phyloP scores from a whole-genome alignment of 2,113 vertebrate genomes.

The Erythrolamprus reginae region DNA sequence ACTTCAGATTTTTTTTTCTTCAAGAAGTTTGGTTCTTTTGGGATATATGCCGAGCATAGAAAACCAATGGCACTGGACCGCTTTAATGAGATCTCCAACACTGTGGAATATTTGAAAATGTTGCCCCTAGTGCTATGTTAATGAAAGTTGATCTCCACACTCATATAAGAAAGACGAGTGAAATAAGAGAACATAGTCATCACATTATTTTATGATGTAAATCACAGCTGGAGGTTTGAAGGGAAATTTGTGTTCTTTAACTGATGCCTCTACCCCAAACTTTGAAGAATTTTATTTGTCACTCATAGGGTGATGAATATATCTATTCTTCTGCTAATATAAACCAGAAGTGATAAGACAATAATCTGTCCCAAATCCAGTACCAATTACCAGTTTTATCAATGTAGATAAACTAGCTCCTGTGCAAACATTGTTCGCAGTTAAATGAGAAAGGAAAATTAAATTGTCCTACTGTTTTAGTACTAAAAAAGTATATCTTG shows the following conservation, averaged over 20 bases:
- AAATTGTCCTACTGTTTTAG: neutral
- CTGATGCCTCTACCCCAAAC: conserved; percentile 53
- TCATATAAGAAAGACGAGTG: neutral
- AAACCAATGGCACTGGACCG: neutral
- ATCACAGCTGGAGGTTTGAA: conserved; percentile 28
- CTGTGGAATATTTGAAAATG: neutral
- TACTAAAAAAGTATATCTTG: conserved; percentile 18
- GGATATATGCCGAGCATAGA: neutral
- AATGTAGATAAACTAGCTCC: conserved; percentile 42
- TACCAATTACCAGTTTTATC: conserved; percentile 30
- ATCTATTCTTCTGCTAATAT: neutral
- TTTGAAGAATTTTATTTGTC: conserved; percentile 66
- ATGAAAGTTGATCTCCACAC: neutral
- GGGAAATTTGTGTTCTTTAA: conserved; percentile 52
- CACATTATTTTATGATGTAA: conserved; percentile 25
- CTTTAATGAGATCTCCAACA: neutral
- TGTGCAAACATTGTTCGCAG: conserved; percentile 23
- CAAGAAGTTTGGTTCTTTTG: neutral
- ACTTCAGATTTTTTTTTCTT: neutral
- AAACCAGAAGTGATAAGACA: conserved; percentile 27
- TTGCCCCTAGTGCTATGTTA: neutral
- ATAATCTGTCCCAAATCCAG: conserved; percentile 15
- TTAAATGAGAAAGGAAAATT: conserved; percentile 26
- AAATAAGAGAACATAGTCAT: conserved; percentile 12
- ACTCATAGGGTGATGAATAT: conserved; percentile 48